Base-by-base conservation (phyloP, 2,888 invertebrate genomes). In the Xylophagus ater region DNA sequence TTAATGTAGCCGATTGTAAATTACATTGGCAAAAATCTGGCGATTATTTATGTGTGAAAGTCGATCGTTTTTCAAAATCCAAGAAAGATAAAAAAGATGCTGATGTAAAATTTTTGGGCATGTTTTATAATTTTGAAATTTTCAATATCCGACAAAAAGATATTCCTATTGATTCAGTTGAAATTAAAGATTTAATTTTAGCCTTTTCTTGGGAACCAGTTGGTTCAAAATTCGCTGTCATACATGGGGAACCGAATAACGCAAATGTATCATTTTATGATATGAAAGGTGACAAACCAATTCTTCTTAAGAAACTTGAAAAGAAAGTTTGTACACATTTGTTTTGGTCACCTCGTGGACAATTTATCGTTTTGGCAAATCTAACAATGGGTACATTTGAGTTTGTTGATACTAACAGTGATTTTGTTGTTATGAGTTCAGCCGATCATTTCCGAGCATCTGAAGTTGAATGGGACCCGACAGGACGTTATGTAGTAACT, bases 21-120 rank as follows among this genome's bases (percentile, higher is more conserved):
- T 88, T 99, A 61, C 93, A 93, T 62, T 98, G 98, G 98, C 98
- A 99, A 65, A 93, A 93, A 65, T 86, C 82, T 17, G 98, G 98
- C 1, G 94, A 97, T 61, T 94, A 93, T 60, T 72, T 99, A 18
- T 96, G 97, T 54, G 96, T 97, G 1, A 96, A 97, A 69, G 85
- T 89, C 1, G 88, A 89, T 60, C 70, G 76, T n/a, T 76, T 75
- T 63, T 80, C 85, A 4, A 94, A 93, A 69, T 76, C 82, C n/a
- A 86, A 88, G 54, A 92, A 92, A 57, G 94, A 96, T 58, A 90
- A 94, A 51, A 81, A 80, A 46, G 85, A 85, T 55, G 76, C 81
- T 38, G 93, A 93, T 53, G 78, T 82, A 21, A 96, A 96, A 64
- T 97, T 94, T 65, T 82, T 88, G 32, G 94, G 96, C 49, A 87